Evolutionary conservation across 2,888 invertebrate genomes (phyloP), one percentile per base, ranked within the genome.

Genomic region (Acleris cristana): DNA sequence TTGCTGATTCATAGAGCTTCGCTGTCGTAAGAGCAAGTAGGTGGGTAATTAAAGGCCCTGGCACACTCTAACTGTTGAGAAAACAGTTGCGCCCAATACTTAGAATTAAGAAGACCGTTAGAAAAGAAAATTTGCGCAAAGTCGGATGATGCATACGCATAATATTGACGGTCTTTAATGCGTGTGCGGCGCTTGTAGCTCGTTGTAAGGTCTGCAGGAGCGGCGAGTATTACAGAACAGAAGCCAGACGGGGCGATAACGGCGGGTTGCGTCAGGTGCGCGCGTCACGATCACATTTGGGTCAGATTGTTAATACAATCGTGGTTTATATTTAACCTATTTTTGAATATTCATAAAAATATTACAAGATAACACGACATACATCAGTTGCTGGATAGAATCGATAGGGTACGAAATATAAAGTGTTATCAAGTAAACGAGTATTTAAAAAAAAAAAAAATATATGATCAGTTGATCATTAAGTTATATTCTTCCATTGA

Each of bases 241-340:
- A 79, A 86, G 84, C 78, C 81, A 81, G 83, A 85, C 80, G 80
- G 70, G 74, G 76, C 73, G 73, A 76, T 86, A 81, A 81, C 81
- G 80, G 77, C 72, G 73, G 72, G 75, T 89, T 85, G 89, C 90
- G 87, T 90, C 86, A 88, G 79, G 75, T 76, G 74, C 78, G 74
- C 75, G 81, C 90, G 90, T 91, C 90, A 91, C 80, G 75, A 77
- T 70, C 74, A 76, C 84, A 90, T 89, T 88, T 87, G 81, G 90
- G 90, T 90, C 90, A 90, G 82, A 79, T 81, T 84, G 84, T 83
- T 84, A 84, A 84, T 86, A 85, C 83, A 82, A 79, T 77, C 80
- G 79, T 82, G 81, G 84, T 86, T 85, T 86, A 89, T 82, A 40
- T 40, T 40, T 12, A 86, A 83, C 86, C 84, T 82, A 87, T 85